A percentile compares a stretch with the other conserved stretches of the same genome.
These are phyloP conservation scores for Bursaphelenchus mucronatus DNA, from an alignment of 1,140 invertebrate species.

Conservation along the genomic window DNA sequence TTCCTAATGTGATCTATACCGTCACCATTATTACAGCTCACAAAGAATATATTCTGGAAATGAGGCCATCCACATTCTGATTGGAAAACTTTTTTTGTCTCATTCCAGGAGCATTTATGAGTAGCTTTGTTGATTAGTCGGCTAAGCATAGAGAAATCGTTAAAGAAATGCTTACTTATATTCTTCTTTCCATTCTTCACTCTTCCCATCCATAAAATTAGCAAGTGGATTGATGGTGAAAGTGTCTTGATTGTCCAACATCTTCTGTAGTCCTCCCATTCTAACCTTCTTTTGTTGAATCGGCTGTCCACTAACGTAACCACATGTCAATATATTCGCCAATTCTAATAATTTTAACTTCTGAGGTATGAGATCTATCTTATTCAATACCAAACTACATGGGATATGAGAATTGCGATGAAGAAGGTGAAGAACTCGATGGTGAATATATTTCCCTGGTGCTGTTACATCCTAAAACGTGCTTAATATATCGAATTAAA, in stretches of 20 bases:
- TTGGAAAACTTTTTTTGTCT: constrained; percentile 42
- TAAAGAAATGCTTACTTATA: constrained; percentile 42
- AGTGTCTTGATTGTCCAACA: neutral
- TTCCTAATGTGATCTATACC: constrained; percentile 49
- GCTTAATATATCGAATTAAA: constrained; percentile 7
- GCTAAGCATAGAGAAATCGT: constrained; percentile 18
- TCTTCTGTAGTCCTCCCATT: constrained; percentile 29
- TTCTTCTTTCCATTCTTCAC: constrained; percentile 49
- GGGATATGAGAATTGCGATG: constrained; percentile 54
- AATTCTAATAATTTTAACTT: constrained; percentile 38
- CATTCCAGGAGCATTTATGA: constrained; percentile 44
- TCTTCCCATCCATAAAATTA: constrained; percentile 20
- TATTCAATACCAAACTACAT: constrained; percentile 51
- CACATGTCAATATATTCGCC: constrained; percentile 42
- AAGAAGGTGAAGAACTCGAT: constrained; percentile 55
- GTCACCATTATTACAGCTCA: constrained; percentile 48
- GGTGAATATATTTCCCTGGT: constrained; percentile 53
- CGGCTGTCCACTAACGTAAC: constrained; percentile 28
- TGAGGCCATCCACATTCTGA: constrained; percentile 48
- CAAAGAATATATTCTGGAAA: constrained; percentile 49
- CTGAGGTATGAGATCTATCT: constrained; percentile 51
- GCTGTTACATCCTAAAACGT: constrained; percentile 38
- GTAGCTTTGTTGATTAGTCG: constrained; percentile 49
- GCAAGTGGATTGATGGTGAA: constrained; percentile 32
- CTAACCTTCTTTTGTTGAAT: constrained; percentile 23